A percentile compares a stretch with the other conserved stretches of the same genome.
These are phyloP conservation scores for Camelus bactrianus DNA, from an alignment of 2,113 vertebrate species.

Conservation along the genomic window DNA sequence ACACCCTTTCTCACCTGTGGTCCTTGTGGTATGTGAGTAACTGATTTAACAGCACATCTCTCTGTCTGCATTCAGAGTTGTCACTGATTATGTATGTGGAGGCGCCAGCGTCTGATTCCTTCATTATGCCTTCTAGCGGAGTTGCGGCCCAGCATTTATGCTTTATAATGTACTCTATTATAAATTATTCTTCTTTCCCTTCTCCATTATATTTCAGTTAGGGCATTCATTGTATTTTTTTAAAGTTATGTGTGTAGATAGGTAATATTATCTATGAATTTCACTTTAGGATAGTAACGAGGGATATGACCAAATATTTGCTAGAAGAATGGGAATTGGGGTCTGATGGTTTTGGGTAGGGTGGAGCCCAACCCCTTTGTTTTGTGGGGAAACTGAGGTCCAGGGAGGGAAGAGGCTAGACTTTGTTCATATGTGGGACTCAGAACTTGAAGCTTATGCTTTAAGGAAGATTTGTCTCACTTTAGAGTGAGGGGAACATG, in stretches of 20 bases:
- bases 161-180: neutral
- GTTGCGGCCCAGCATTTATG: neutral
- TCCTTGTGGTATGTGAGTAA: neutral
- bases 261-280: neutral
- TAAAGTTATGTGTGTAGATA: neutral
- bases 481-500: no score
- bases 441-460: neutral
- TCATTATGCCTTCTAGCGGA: neutral
- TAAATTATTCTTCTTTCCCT: neutral
- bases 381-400: constrained; percentile 7
- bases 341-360: neutral
- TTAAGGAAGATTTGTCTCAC: neutral
- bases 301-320: neutral
- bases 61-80: neutral
- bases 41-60: neutral
- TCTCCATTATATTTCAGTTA: constrained; percentile 21
- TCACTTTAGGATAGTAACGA: constrained; percentile 24
- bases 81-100: neutral
- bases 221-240: neutral
- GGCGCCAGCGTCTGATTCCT: constrained; percentile 14
- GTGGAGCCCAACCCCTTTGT: neutral
- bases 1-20: neutral
- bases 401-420: neutral
- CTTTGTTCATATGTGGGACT: neutral
- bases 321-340: neutral